phyloP scores from a whole-genome alignment of 2,888 invertebrate genomes.

The Nipponacmea schrenckii region DNA sequence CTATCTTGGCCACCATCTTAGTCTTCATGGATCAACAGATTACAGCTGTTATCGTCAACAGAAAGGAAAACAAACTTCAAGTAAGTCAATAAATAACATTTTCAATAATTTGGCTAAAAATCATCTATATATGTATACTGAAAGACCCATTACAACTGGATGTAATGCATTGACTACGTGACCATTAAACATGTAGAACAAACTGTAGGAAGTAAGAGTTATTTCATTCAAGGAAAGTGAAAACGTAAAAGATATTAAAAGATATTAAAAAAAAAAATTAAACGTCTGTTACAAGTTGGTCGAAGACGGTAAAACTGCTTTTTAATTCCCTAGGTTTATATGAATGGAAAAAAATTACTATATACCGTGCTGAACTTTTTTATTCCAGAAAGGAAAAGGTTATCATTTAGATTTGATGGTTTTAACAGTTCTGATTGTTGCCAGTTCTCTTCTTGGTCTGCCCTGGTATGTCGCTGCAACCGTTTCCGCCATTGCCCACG shows the following conservation, averaged over 20 bases:
- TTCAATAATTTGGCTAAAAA: no score
- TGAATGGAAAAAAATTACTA: no score
- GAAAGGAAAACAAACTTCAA: constrained; percentile 89
- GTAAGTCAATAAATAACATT: constrained; percentile 36
- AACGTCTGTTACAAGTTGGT: no score
- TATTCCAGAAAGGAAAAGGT: constrained; percentile 89
- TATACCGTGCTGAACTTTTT: neutral
- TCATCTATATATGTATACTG: neutral
- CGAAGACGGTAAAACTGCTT: no score
- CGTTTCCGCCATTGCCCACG: constrained; percentile 96
- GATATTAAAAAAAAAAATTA: no score
- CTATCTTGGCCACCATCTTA: constrained; percentile 91
- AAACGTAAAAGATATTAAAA: no score
- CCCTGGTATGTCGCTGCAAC: constrained; percentile 90
- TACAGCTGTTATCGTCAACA: constrained; percentile 96
- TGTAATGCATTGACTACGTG: no score
- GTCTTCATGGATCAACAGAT: constrained; percentile 99
- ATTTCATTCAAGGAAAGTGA: no score
- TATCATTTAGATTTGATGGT: constrained; percentile 95
- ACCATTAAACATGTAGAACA: no score
- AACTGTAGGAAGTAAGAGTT: no score
- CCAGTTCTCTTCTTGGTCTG: constrained; percentile 88
- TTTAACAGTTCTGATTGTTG: constrained; percentile 85
- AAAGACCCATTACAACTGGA: neutral
- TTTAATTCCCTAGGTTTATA: no score